phyloP scores from a whole-genome alignment of 1,140 invertebrate genomes.

The Drosophila auraria region DNA sequence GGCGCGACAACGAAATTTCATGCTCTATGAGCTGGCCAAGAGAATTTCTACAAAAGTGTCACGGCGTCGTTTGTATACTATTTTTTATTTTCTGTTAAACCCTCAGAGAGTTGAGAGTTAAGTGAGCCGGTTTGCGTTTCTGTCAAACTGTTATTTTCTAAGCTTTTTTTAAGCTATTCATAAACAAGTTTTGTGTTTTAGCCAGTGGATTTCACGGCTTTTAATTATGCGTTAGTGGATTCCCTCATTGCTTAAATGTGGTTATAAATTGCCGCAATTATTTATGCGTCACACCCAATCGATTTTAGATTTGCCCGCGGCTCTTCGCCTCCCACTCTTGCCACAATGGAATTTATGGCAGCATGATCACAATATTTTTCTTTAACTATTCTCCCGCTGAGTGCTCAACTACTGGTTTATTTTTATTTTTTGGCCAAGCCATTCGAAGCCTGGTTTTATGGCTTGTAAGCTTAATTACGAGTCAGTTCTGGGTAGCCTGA shows the following conservation, averaged over 20 bases:
- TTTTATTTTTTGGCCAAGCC: background rate
- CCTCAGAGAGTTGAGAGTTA: conserved; percentile 5
- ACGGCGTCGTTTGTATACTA: conserved; percentile 5
- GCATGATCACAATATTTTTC: conserved; percentile 25
- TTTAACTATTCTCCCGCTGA: conserved; percentile 22
- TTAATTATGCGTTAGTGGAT: conserved; percentile 74
- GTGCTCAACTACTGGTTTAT: conserved; percentile 15
- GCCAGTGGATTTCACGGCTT: conserved; percentile 66
- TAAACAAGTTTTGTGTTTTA: conserved; percentile 66
- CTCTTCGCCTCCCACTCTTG: conserved; percentile 14
- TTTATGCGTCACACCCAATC: conserved; percentile 79
- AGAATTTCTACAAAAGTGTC: conserved; percentile 45
- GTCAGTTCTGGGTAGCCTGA: background rate
- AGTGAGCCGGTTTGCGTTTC: conserved; percentile 52
- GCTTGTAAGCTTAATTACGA: conserved; percentile 10
- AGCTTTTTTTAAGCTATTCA: conserved; percentile 22
- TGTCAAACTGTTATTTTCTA: conserved; percentile 19
- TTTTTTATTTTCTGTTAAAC: background rate
- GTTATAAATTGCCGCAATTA: conserved; percentile 75
- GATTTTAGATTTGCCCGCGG: conserved; percentile 42
- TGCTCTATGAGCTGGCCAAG: conserved; percentile 31
- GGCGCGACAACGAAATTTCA: conserved; percentile 34
- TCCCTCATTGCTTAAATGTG: conserved; percentile 64
- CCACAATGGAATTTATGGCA: conserved; percentile 6
- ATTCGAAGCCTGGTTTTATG: conserved; percentile 2